Conservation (phyloP, 2,113 vertebrate genomes). For the Otolemur garnettii region DNA sequence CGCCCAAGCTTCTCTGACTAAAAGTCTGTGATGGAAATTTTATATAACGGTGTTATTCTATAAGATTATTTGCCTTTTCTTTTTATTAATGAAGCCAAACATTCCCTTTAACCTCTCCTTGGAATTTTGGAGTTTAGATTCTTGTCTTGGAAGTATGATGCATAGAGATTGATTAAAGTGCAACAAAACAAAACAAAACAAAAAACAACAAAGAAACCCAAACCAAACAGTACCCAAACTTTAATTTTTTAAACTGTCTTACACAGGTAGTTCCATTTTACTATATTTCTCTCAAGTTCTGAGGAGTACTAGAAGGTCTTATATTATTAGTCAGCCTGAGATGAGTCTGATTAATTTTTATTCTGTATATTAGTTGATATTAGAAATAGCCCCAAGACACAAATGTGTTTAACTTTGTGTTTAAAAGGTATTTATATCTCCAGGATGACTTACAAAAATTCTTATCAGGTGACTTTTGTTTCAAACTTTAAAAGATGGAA, state of each 20-base stretch:
- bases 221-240: constrained; percentile 13
- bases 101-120: background rate
- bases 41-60: background rate
- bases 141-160: background rate
- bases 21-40: background rate
- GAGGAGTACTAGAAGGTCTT: background rate
- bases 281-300: background rate
- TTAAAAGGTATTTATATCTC: background rate
- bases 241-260: background rate
- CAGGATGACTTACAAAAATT: constrained; percentile 22
- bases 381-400: constrained; percentile 5
- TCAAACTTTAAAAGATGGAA: background rate
- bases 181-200: background rate
- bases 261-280: background rate
- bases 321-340: background rate
- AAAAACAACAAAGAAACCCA: background rate
- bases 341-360: background rate
- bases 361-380: background rate
- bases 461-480: background rate
- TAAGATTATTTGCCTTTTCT: background rate
- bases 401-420: background rate
- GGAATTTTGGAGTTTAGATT: background rate
- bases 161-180: background rate
- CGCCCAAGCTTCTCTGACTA: background rate
- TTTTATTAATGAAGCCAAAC: background rate